Base-by-base conservation (phyloP, 1,140 invertebrate genomes). In the Calosoma granatense region DNA sequence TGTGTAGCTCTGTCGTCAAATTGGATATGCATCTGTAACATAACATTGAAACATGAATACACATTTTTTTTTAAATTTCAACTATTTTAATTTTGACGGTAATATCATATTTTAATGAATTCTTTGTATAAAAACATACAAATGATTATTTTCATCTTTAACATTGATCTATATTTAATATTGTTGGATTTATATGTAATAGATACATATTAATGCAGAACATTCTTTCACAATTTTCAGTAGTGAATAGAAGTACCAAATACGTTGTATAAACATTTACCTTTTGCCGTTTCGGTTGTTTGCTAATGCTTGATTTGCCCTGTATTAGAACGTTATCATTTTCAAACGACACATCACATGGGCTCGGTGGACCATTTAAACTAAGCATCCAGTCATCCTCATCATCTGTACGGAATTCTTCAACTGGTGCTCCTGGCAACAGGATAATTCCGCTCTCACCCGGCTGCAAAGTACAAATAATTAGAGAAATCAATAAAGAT, bases 281-380 rank as follows among this genome's bases (percentile, higher is more conserved):
- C 73, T 84, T 83, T 68, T 78, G 78, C 71, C 81, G 81, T 59
- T 76, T 74, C 55, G 82, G 76, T 62, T 79, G 76, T 63, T 78
- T 82, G 59, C 81, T 81, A 54, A 90, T 77, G 73, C 85, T 86
- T 66, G 85, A 88, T 68, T 82, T 83, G 41, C 89, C 89, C 72
- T 92, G 90, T 73, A 93, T 92, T 67, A 93, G 82, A 61, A 94
- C 78, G 72, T 92, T 93, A 70, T 88, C 90, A 70, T 92, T 92
- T 70, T 85, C 81, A 73, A 94, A 93, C 57, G 81, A 78, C 55
- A 93, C 86, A 70, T 85, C 81, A 73, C 86, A 90, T 2, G 87
- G 87, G 55, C 86, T 87, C 2, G 87, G 87, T 61, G 87, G 85
- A 56, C 79, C 79, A 61, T 77, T 74, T 47, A 80, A 75, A 51